Conservation (phyloP, 2,888 invertebrate species). For the Ceraclea dissimilis region DNA sequence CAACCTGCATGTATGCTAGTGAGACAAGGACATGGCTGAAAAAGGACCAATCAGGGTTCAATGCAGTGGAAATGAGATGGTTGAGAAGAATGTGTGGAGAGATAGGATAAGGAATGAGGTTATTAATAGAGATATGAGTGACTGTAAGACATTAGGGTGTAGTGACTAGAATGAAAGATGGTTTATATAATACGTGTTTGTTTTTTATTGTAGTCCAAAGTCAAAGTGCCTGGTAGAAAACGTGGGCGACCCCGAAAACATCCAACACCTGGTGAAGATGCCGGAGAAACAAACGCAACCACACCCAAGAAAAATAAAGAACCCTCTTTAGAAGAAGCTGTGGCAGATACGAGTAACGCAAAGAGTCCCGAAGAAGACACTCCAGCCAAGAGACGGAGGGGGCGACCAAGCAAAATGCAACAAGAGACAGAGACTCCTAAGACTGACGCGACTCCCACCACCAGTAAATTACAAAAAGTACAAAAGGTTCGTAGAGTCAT, state of each 20-base stretch:
- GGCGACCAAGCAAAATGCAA: constrained; percentile 6
- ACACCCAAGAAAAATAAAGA: neutral
- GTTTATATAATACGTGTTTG: too few species aligned
- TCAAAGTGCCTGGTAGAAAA: constrained; percentile 11
- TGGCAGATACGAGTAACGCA: neutral
- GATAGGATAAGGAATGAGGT: too few species aligned
- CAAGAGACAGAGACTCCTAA: neutral
- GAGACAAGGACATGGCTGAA: too few species aligned
- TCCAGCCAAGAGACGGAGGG: constrained; percentile 6
- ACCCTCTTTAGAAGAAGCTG: neutral
- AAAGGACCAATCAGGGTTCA: too few species aligned
- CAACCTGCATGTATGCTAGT: too few species aligned
- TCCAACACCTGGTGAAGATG: neutral
- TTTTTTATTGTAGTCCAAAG: neutral
- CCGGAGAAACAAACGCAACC: neutral
- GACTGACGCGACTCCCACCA: neutral
- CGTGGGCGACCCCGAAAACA: constrained; percentile 23
- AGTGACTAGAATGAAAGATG: too few species aligned
- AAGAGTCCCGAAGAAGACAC: neutral
- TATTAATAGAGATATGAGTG: too few species aligned
- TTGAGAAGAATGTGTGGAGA: too few species aligned
- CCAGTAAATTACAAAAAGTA: too few species aligned
- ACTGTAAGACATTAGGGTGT: too few species aligned
- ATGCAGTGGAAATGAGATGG: too few species aligned
- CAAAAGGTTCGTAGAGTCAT: too few species aligned